phyloP scores from a whole-genome alignment of 2,888 invertebrate genomes.

The Eueremaeus valkanovi region DNA sequence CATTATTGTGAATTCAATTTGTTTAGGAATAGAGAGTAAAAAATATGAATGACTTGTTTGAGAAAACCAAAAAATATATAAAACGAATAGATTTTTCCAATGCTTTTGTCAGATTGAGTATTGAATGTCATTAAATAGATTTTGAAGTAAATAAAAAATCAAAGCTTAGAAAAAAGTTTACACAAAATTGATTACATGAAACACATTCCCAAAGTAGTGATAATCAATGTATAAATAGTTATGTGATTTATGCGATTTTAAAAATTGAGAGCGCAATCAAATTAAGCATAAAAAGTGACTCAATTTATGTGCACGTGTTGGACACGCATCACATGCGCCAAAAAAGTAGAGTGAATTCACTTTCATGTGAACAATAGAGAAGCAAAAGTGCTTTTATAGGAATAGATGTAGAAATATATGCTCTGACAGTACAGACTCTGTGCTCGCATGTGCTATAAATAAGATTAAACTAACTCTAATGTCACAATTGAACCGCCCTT shows the following conservation, averaged over 20 bases:
- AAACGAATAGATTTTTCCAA: background rate
- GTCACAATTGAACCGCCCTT: background rate
- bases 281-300: constrained; percentile 16
- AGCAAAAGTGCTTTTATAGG: background rate
- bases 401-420: background rate
- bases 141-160: background rate
- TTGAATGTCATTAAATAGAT: background rate
- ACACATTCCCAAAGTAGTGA: background rate
- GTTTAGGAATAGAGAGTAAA: background rate
- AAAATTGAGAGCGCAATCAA: background rate
- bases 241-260: constrained; percentile 13
- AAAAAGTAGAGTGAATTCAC: background rate
- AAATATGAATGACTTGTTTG: background rate
- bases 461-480: constrained; percentile 1
- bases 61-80: no score
- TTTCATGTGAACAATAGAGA: background rate
- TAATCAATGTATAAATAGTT: constrained; percentile 1
- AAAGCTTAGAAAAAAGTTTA: background rate
- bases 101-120: background rate
- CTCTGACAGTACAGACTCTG: background rate
- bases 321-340: constrained; percentile 22
- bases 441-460: background rate
- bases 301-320: constrained; percentile 25
- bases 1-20: background rate
- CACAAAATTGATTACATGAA: background rate